Base-by-base conservation (phyloP, 2,888 invertebrate species). In the Chorisops tibialis region DNA sequence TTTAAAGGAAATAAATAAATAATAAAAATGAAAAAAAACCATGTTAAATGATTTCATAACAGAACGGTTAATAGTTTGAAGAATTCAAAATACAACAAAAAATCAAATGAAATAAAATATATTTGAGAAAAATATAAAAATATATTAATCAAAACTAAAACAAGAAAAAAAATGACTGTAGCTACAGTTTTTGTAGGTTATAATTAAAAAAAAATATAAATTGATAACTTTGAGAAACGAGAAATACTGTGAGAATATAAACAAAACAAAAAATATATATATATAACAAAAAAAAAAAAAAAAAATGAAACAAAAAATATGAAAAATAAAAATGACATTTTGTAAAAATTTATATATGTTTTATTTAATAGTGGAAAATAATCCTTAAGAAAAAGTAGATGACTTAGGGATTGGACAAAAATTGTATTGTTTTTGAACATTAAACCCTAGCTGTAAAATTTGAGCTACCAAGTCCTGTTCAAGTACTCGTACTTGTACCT, bases 291-390 rank as follows among this genome's bases (percentile, higher is more conserved):
- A 56, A 43, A 56, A 56, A 43, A 56, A 30, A 9, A 30, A 30
- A 30, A 30, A 30, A 30, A 7, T 30, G 9, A 30, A 30, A 5
- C 30, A 30, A 30, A 38, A 54, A 43, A 56, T 56, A 56, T 43
- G 45, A 56, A 56, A 56, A 43, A 56, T 43, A 56, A 43, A 22
- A 47, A 47, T 19, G 56, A 56, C 24, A 56, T 56, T 56, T 56
- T 56, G 19, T 56, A 56, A 56, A 56, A 43, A n/a, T n/a, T n/a
- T n/a, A n/a, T n/a, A n/a, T n/a, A n/a, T n/a, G n/a, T n/a, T n/a
- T n/a, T n/a, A n/a, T n/a, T n/a, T n/a, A n/a, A n/a, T n/a, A n/a
- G n/a, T n/a, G n/a, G n/a, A n/a, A n/a, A n/a, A n/a, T n/a, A n/a
- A n/a, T n/a, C n/a, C n/a, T n/a, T n/a, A n/a, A n/a, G n/a, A n/a